A percentile compares a stretch with the other conserved stretches of the same genome.
These are phyloP conservation scores for Calliopsis andreniformis DNA, from an alignment of 1,140 invertebrate species.

Conservation along the genomic window DNA sequence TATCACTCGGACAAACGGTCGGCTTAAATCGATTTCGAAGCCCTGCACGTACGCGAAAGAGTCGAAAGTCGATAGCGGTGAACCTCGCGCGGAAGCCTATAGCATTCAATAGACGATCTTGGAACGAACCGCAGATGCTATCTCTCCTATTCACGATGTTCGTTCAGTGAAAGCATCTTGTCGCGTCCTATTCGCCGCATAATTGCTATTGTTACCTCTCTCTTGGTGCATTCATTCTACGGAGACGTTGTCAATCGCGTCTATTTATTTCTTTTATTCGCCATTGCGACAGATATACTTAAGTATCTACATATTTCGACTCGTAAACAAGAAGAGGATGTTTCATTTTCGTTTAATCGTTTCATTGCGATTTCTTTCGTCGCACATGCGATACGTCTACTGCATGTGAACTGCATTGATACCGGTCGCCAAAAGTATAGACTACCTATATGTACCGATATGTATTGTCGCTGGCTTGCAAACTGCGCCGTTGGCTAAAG, in stretches of 20 bases:
- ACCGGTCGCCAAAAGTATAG: constrained; percentile 1
- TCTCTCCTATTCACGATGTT: constrained; percentile 57
- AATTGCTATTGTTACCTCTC: constrained; percentile 46
- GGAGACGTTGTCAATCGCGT: background rate
- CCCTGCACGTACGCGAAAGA: constrained; percentile 52
- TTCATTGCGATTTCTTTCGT: background rate
- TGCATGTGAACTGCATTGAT: no score
- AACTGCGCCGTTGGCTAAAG: constrained; percentile 9
- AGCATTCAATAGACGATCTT: constrained; percentile 54
- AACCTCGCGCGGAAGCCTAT: constrained; percentile 52
- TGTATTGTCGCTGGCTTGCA: background rate
- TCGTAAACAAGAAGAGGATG: constrained; percentile 9
- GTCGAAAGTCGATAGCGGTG: constrained; percentile 52
- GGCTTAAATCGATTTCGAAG: constrained; percentile 56
- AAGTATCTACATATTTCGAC: constrained; percentile 5
- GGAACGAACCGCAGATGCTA: constrained; percentile 48
- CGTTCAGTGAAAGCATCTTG: constrained; percentile 55
- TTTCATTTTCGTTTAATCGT: constrained; percentile 3
- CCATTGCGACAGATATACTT: background rate
- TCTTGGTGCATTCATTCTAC: constrained; percentile 23
- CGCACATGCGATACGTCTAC: background rate
- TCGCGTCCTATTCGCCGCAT: constrained; percentile 52
- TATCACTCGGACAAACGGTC: constrained; percentile 50
- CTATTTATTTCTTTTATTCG: background rate
- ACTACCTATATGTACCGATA: background rate